Evolutionary conservation across 2,797 vertebrate species (phyloP).

Genomic region (Lophotriccus pileatus): DNA sequence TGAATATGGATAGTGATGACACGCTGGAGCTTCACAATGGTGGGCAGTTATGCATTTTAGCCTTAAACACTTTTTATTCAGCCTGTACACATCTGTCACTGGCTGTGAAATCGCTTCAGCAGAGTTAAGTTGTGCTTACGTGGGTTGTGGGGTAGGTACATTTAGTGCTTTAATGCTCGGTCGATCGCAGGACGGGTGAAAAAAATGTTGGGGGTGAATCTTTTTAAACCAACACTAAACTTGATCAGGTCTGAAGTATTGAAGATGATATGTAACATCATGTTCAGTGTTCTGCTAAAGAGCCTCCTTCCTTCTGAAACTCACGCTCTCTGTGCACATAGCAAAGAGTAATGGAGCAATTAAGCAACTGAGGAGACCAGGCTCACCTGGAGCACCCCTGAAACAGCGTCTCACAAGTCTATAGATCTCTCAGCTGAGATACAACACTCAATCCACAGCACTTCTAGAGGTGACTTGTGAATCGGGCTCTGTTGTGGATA

Average conservation of each 20-base stretch:
- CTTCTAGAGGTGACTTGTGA: neutral
- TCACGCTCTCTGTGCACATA: neutral
- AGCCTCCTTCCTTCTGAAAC: neutral
- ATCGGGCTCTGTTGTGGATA: neutral
- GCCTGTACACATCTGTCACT: neutral
- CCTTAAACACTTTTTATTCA: neutral
- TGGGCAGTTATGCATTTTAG: neutral
- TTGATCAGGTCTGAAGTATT: neutral
- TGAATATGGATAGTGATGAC: neutral
- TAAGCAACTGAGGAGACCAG: neutral
- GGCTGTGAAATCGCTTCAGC: neutral
- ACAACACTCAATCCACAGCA: neutral
- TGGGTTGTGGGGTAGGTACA: rapidly evolving
- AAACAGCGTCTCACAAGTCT: neutral
- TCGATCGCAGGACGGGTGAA: neutral
- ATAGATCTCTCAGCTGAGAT: neutral
- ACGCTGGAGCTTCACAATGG: neutral
- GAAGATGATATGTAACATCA: neutral
- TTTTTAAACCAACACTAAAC: neutral
- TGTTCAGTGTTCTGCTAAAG: neutral
- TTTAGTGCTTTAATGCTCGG: neutral
- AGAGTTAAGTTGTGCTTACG: rapidly evolving
- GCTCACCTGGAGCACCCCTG: neutral
- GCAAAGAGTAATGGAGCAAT: neutral
- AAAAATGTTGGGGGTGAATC: neutral